phyloP scores from a whole-genome alignment of 2,797 vertebrate species.

The Darevskia mixta region DNA sequence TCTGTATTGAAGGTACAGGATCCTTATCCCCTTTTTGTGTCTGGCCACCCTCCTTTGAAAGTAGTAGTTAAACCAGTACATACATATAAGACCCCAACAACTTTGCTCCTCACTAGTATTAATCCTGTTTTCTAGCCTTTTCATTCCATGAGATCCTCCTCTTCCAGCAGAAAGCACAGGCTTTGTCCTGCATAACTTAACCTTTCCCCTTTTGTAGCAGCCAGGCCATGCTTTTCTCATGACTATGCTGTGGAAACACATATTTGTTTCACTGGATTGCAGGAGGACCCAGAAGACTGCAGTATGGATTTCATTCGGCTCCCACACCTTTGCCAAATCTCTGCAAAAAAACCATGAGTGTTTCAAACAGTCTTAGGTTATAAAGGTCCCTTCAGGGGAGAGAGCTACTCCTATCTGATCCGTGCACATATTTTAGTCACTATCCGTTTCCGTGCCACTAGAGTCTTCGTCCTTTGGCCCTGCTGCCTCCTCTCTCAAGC shows the following conservation, averaged over 20 bases:
- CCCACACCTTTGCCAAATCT: too few species aligned
- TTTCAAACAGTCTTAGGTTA: neutral
- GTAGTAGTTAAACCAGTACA: too few species aligned
- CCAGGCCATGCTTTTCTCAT: neutral
- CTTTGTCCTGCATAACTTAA: too few species aligned
- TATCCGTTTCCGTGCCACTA: slow-evolving; percentile 52
- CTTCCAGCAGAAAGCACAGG: neutral
- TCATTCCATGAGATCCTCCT: neutral
- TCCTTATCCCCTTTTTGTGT: too few species aligned
- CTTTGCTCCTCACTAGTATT: too few species aligned
- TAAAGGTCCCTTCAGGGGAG: neutral
- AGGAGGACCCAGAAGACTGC: neutral
- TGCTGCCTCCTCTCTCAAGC: slow-evolving; percentile 81
- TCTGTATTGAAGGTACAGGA: too few species aligned
- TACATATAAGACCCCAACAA: too few species aligned
- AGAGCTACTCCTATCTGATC: neutral
- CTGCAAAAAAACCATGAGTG: neutral
- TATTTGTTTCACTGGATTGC: neutral
- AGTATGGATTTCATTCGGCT: neutral
- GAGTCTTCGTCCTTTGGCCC: slow-evolving; percentile 40
- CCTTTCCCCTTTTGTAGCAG: too few species aligned
- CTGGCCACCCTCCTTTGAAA: too few species aligned
- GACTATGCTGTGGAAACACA: neutral
- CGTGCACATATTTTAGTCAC: slow-evolving; percentile 51
- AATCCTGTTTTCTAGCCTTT: too few species aligned